phyloP scores from a whole-genome alignment of 2,113 vertebrate genomes.

The Pteropus alecto region DNA sequence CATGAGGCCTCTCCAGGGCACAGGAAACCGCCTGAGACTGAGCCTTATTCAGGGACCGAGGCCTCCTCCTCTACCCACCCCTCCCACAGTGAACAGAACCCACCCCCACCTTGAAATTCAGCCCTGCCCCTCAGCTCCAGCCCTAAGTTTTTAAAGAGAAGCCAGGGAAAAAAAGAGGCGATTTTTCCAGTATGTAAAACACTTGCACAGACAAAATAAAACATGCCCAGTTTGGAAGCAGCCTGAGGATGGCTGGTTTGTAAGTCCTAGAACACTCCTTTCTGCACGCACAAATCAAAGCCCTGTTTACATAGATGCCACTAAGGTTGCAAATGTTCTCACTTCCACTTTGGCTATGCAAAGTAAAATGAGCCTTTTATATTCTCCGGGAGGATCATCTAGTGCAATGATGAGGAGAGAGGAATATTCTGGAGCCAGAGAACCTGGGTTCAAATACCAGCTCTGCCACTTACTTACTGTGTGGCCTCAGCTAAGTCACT shows the following conservation, averaged over 20 bases:
- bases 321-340: neutral
- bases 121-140: neutral
- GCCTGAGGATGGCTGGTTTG: neutral
- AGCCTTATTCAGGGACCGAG: neutral
- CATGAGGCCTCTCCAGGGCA: neutral
- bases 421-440: neutral
- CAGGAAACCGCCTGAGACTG: neutral
- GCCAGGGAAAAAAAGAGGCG: neutral
- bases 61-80: neutral
- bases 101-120: neutral
- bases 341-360: neutral
- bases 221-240: neutral
- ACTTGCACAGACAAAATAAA: conserved; percentile 8
- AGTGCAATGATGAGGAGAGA: neutral
- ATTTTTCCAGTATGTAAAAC: neutral
- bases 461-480: neutral
- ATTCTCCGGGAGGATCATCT: neutral
- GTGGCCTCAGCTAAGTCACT: neutral
- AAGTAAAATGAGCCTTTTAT: neutral
- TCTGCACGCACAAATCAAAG: neutral
- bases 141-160: neutral
- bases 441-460: neutral
- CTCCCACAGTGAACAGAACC: neutral
- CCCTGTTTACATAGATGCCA: neutral
- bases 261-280: neutral